A percentile compares a stretch with the other conserved stretches of the same genome.
Conservation (phyloP, 2,797 vertebrate species). For the Triplophysa bombifrons region DNA sequence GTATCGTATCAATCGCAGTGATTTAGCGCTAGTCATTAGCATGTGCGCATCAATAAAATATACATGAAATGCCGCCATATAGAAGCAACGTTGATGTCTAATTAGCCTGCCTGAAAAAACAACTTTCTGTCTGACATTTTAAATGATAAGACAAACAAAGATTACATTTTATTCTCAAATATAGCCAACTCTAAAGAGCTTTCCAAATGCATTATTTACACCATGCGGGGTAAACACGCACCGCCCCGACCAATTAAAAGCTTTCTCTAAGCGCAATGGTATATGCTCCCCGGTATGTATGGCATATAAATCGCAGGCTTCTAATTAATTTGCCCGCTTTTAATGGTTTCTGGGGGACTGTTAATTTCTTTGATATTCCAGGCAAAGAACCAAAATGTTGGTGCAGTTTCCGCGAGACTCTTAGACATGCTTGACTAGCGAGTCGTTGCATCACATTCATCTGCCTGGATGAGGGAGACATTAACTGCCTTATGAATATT, state of each 20-base stretch:
- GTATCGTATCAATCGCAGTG: neutral
- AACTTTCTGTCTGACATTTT: neutral
- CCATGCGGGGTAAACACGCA: conserved; percentile 46
- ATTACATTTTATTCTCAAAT: neutral
- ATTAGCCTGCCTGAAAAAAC: conserved; percentile 29
- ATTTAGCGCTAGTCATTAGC: conserved; percentile 21
- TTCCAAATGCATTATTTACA: conserved; percentile 47
- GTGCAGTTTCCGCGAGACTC: conserved; percentile 81
- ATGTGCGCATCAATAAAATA: conserved; percentile 8
- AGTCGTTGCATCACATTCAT: conserved; percentile 91
- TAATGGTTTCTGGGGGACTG: conserved; percentile 76
- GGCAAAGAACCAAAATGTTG: conserved; percentile 81
- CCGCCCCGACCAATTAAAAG: conserved; percentile 55
- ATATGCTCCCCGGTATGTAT: conserved; percentile 55
- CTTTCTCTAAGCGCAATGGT: conserved; percentile 32
- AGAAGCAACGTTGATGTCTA: conserved; percentile 11
- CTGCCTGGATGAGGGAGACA: conserved; percentile 86
- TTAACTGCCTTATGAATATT: conserved; percentile 93
- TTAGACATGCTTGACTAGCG: conserved; percentile 89
- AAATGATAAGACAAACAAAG: neutral
- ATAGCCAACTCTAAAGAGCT: neutral
- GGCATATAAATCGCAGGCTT: conserved; percentile 72
- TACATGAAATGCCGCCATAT: conserved; percentile 7
- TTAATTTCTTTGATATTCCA: conserved; percentile 82
- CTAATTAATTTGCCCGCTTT: conserved; percentile 78